phyloP scores from a whole-genome alignment of 37 sponge, comb jelly and placozoan species.

The Halichondria panicea region DNA sequence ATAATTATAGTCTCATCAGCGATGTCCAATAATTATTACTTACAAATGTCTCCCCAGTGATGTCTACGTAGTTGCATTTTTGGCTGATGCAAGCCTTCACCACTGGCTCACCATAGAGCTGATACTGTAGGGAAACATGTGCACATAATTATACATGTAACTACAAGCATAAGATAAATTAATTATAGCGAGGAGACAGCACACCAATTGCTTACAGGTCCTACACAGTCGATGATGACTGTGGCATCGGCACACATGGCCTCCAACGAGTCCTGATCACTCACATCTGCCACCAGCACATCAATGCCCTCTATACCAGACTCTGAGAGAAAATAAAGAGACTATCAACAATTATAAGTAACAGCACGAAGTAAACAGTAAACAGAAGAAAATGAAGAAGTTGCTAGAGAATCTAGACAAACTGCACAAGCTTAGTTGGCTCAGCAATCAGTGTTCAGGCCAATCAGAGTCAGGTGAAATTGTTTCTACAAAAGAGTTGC shows the following conservation, averaged over 20 bases:
- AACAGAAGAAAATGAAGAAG: no score
- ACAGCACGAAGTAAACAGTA: neutral
- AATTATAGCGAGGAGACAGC: no score
- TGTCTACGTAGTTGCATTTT: conserved; percentile 87
- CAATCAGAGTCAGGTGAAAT: no score
- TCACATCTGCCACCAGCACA: conserved; percentile 70
- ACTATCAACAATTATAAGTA: neutral
- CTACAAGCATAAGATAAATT: neutral
- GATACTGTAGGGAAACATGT: conserved; percentile 31
- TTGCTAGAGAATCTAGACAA: no score
- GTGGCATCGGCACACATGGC: conserved; percentile 76
- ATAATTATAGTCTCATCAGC: no score
- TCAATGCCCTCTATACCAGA: conserved; percentile 59
- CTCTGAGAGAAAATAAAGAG: conserved; percentile 5
- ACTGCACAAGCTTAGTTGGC: no score
- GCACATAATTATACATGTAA: neutral
- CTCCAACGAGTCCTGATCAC: conserved; percentile 62
- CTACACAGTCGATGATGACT: conserved; percentile 88
- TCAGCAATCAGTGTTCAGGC: no score
- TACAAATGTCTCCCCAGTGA: conserved; percentile 90
- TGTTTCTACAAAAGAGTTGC: no score
- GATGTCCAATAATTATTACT: conserved; percentile 8
- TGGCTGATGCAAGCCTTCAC: conserved; percentile 75
- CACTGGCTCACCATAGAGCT: conserved; percentile 83
- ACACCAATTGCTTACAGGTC: conserved; percentile 68